phyloP scores from a whole-genome alignment of 2,888 invertebrate genomes.

The Pharmacophagus antenor region DNA sequence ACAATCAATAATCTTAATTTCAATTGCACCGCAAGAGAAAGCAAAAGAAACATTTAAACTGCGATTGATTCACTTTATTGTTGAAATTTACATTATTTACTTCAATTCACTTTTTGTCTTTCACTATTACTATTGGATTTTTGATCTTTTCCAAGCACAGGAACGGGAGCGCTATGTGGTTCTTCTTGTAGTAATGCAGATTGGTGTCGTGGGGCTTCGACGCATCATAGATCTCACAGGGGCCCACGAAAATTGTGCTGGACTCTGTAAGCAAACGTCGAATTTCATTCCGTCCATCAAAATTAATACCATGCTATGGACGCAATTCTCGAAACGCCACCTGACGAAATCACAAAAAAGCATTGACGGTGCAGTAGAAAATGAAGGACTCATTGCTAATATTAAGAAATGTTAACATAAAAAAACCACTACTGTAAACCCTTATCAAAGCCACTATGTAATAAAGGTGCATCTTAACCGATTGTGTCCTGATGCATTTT shows the following conservation, averaged over 20 bases:
- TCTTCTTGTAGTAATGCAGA: constrained; percentile 9
- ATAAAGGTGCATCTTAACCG: too few relatives aligned
- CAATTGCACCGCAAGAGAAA: too few relatives aligned
- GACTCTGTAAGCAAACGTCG: background rate
- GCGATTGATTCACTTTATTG: background rate
- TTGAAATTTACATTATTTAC: background rate
- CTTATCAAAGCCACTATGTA: too few relatives aligned
- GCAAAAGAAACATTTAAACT: background rate
- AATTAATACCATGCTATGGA: background rate
- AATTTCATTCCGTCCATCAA: background rate
- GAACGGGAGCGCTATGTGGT: constrained; percentile 7
- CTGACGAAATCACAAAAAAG: too few relatives aligned
- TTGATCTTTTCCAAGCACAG: constrained; percentile 24
- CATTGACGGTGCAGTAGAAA: too few relatives aligned
- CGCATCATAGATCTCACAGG: constrained; percentile 3
- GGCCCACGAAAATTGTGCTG: constrained; percentile 12
- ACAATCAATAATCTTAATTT: too few relatives aligned
- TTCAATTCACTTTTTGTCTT: background rate
- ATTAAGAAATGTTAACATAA: too few relatives aligned
- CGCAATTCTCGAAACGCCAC: too few relatives aligned
- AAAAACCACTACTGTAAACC: too few relatives aligned
- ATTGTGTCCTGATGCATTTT: too few relatives aligned
- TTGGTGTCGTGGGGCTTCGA: background rate
- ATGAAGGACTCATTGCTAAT: too few relatives aligned
- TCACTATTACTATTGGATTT: constrained; percentile 13